phyloP scores from a whole-genome alignment of 2,797 vertebrate genomes.

The Smutsia temminckii region DNA sequence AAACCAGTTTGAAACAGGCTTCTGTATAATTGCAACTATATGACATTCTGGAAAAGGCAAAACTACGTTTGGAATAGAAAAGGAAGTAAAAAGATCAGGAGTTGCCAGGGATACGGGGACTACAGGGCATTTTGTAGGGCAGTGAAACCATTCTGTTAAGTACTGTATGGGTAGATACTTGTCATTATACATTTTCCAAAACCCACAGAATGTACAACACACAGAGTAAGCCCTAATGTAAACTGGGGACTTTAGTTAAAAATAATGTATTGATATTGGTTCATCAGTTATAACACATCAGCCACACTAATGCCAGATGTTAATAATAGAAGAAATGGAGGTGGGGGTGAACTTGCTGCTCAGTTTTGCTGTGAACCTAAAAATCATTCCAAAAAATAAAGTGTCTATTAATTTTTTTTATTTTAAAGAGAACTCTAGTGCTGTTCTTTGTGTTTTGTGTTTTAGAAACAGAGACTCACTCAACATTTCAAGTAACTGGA shows the following conservation, averaged over 20 bases:
- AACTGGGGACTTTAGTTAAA: background rate
- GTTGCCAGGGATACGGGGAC: background rate
- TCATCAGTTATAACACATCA: background rate
- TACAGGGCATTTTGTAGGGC: background rate
- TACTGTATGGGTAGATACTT: background rate
- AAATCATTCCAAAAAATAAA: slow-evolving; percentile 13
- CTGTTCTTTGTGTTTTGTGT: background rate
- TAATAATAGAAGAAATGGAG: background rate
- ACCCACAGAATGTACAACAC: background rate
- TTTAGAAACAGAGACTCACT: background rate
- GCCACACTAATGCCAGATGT: background rate
- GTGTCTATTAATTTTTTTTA: background rate
- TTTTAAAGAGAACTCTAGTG: background rate
- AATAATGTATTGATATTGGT: background rate
- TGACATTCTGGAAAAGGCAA: background rate
- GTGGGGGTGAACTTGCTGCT: background rate
- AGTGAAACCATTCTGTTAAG: background rate
- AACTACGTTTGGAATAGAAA: background rate
- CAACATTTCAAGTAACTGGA: background rate
- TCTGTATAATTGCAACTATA: background rate
- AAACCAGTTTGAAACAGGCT: background rate
- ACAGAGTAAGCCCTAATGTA: background rate
- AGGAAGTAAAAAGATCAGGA: background rate
- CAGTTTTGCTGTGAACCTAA: background rate
- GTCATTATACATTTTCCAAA: background rate